These are phyloP conservation scores for Fregata magnificens DNA, from an alignment of 2,113 vertebrate genomes.

Conservation along the genomic window DNA sequence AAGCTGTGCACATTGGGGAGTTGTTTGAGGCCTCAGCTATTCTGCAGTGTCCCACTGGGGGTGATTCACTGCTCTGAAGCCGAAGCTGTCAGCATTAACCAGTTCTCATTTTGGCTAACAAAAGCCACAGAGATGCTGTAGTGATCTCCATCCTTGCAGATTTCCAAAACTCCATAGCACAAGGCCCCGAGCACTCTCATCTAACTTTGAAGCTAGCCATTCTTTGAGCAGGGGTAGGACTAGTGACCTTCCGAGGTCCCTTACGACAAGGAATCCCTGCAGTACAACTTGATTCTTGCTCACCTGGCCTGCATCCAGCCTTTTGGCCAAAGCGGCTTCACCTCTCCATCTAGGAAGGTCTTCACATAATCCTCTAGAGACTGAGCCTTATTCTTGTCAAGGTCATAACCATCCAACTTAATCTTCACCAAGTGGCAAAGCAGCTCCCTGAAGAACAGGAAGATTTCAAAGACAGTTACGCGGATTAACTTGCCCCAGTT, in stretches of 20 bases:
- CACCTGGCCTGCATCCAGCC: constrained; percentile 98
- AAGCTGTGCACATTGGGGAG: no score
- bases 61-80: no score
- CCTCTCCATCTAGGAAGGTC: constrained; percentile 84
- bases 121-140: neutral
- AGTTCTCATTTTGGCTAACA: no score
- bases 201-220: neutral
- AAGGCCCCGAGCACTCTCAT: neutral
- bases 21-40: no score
- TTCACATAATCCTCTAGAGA: constrained; percentile 89
- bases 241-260: neutral
- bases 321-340: constrained; percentile 94
- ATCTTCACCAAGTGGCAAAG: constrained; percentile 82
- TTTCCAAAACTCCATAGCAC: neutral
- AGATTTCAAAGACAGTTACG: constrained; percentile 14
- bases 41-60: no score
- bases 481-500: neutral
- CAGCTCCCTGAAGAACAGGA: constrained; percentile 78
- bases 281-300: constrained; percentile 18
- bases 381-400: constrained; percentile 75
- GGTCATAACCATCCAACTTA: constrained; percentile 82
- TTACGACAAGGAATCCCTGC: neutral
- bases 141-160: neutral
- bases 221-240: neutral
- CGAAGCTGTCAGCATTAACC: no score